Base-by-base conservation (phyloP, 2,113 vertebrate species). In the Mugil cephalus region DNA sequence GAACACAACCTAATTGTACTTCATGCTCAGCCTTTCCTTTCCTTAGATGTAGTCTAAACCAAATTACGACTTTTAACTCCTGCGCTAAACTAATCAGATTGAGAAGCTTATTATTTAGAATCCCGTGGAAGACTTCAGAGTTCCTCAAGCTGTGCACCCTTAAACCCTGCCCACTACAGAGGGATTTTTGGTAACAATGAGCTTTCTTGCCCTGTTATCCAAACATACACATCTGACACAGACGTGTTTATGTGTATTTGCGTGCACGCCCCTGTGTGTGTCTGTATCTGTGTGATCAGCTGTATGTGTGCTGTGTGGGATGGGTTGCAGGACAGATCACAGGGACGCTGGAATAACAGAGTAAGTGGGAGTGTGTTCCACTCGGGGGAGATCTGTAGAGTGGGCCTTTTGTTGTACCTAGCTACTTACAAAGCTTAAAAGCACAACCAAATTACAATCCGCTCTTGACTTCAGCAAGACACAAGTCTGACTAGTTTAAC, bases 301-400 rank as follows among this genome's bases (percentile, higher is more conserved):
- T 68, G 59, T 79, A 82, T 80, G 80, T 82, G 43, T 65, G 52
- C 66, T 73, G 56, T 83, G 84, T 83, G 63, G 58, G 84, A 76
- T 66, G 77, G 85, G 72, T 77, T 63, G 59, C 78, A 58, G 79
- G 79, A 74, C 69, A 80, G 81, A 87, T 87, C 87, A 85, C 85
- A 92, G 88, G 54, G 78, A 79, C 21, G 40, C 43, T 66, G 47
- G 82, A 82, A 85, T 88, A 67, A 77, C 85, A 70, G 75, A 74
- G 40, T 80, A 78, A 90, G 89, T 90, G 82, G 88, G 87, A 77
- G 82, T 79, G 60, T 74, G 87, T 79, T 80, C 79, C 77, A 77
- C 79, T 77, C 50, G 7, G 82, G 24, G 53, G 11, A 73, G 70
- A 54, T 79, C 51, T 71, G 52, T 39, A 90, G 83, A 85, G 74